phyloP scores from a whole-genome alignment of 1,140 invertebrate species.

The Cylas formicarius region DNA sequence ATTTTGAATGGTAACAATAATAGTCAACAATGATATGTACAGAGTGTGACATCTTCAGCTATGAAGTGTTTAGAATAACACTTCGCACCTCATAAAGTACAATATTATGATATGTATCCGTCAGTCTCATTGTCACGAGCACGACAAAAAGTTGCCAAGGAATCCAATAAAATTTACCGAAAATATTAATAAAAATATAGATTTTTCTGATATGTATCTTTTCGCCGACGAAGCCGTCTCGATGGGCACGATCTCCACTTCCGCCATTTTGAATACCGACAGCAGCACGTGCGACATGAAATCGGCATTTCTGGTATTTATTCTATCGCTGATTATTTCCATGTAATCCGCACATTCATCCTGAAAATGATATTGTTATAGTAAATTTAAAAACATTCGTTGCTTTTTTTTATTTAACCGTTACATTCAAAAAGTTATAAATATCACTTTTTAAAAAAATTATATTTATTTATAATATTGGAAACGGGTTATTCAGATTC shows the following conservation, averaged over 20 bases:
- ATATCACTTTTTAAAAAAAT: background rate
- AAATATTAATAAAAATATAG: background rate
- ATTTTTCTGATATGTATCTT: conserved; percentile 6
- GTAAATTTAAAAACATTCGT: background rate
- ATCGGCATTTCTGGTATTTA: conserved; percentile 75
- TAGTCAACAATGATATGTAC: conserved; percentile 40
- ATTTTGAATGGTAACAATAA: conserved; percentile 35
- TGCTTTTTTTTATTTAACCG: no score
- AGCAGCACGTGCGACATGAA: conserved; percentile 77
- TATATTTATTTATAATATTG: conserved; percentile 1
- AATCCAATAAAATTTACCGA: conserved; percentile 8
- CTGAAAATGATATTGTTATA: conserved; percentile 49
- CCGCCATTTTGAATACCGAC: conserved; percentile 87
- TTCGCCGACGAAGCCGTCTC: conserved; percentile 33
- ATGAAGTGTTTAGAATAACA: conserved; percentile 24
- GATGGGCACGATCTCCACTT: conserved; percentile 65
- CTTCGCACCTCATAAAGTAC: background rate
- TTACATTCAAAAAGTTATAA: conserved; percentile 5
- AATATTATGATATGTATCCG: conserved; percentile 21
- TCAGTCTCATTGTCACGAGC: conserved; percentile 39
- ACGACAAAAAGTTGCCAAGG: conserved; percentile 18
- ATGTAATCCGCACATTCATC: conserved; percentile 74
- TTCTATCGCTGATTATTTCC: conserved; percentile 71
- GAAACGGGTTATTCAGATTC: no score
- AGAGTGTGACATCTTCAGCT: conserved; percentile 28